Base-by-base conservation (phyloP, 1,140 invertebrate species). In the Macrocentrus cingulum region DNA sequence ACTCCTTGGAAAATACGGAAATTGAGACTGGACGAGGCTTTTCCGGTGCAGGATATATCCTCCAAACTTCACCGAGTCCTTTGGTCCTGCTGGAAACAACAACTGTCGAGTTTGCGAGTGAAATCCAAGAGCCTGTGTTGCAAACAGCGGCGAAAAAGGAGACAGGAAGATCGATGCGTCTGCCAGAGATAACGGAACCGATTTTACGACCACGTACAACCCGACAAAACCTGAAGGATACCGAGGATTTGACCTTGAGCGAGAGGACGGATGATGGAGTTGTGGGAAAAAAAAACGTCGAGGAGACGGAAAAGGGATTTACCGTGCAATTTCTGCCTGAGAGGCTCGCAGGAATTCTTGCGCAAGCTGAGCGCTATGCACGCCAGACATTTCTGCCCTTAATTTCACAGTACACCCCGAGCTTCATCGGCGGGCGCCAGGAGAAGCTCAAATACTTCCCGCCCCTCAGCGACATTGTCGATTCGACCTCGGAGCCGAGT, bases 281-380 rank as follows among this genome's bases (percentile, higher is more conserved):
- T 23, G 18, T 8, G 1, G 32, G 34, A n/a, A 13, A 66, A 67
- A 9, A 66, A 61, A 1, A n/a, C n/a, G 67, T 71, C 2, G 72
- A 75, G 51, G 36, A 54, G 2, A 48, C 16, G 0, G 36, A 71
- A 0, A 71, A 76, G 42, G 76, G 76, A 49, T 88, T 85, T 56
- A 90, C 88, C 0, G 87, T 92, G 5, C 91, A 92, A 67, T 85
- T 91, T 63, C 74, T 92, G 18, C 90, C 90, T 0, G 86, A 89
- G 54, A 82, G 88, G 22, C 68, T 92, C 11, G 88, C 88, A 0
- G 85, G 87, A 3, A 86, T 92, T 68, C 82, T 92, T 20, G 88
- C 90, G 15, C 86, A 90, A 65, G 90, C 90, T 0, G 90, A 92
- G 71, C 82, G 85, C 19, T 92, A 92, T 67, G 90, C 90, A 0